phyloP scores from a whole-genome alignment of 2,888 invertebrate species.

The Hipparchia semele region DNA sequence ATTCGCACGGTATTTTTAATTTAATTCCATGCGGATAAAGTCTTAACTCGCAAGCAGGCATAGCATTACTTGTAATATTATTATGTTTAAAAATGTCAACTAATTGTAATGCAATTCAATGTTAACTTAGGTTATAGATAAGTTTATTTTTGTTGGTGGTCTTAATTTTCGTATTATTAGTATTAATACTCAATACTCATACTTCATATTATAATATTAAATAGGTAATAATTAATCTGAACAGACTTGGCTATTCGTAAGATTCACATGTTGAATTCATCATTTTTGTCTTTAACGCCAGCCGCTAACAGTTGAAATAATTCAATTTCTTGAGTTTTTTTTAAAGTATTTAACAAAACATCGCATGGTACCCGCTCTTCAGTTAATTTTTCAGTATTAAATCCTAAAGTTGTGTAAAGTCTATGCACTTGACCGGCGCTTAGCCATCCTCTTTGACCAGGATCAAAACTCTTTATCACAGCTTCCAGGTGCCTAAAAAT shows the following conservation, averaged over 20 bases:
- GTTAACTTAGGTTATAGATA: too few relatives aligned
- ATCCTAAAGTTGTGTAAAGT: constrained; percentile 61
- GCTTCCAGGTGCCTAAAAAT: constrained; percentile 64
- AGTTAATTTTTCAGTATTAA: constrained; percentile 49
- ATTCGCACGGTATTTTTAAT: too few relatives aligned
- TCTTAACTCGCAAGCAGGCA: too few relatives aligned
- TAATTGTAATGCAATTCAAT: too few relatives aligned
- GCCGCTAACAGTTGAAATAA: constrained; percentile 56
- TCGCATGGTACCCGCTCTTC: constrained; percentile 55
- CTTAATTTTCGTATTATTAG: too few relatives aligned
- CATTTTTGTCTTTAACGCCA: constrained; percentile 43
- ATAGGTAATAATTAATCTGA: too few relatives aligned
- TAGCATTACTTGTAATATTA: too few relatives aligned
- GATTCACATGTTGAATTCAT: not conserved
- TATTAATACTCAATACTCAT: not conserved
- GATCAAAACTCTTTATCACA: constrained; percentile 73
- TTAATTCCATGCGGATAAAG: too few relatives aligned
- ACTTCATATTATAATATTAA: too few relatives aligned
- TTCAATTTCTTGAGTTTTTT: constrained; percentile 59
- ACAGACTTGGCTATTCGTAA: too few relatives aligned
- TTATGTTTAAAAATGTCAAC: too few relatives aligned
- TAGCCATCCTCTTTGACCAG: constrained; percentile 69
- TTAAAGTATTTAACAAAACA: constrained; percentile 50
- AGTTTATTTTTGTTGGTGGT: too few relatives aligned
- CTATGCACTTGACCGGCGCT: constrained; percentile 66